Conservation (phyloP, 2,797 vertebrate genomes). For the Mormyrops boulengeri region DNA sequence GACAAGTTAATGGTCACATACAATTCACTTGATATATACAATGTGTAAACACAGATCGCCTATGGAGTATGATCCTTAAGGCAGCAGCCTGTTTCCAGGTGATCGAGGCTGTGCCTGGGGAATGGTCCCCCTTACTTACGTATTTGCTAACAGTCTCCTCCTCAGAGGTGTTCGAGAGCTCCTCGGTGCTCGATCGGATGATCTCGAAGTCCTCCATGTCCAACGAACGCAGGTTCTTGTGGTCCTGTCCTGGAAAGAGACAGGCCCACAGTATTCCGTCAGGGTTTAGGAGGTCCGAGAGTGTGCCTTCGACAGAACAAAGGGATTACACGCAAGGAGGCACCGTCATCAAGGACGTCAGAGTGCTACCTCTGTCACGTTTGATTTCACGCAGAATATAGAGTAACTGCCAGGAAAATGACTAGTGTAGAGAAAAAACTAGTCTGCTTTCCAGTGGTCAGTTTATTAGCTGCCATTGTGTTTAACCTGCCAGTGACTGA, state of each 20-base stretch:
- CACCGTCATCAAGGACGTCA: background rate
- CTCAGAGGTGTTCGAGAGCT: conserved; percentile 83
- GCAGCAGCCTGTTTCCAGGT: conserved; percentile 19
- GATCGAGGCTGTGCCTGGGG: background rate
- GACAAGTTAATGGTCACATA: background rate
- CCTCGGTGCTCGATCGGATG: conserved; percentile 82
- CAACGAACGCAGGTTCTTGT: conserved; percentile 68
- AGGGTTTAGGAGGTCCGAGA: background rate
- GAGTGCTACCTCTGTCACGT: background rate
- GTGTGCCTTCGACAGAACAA: background rate
- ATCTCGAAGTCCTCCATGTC: conserved; percentile 80
- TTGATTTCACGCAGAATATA: background rate
- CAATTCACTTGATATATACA: background rate
- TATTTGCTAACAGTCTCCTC: conserved; percentile 72
- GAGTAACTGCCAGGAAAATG: background rate
- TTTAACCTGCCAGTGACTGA: background rate
- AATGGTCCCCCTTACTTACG: conserved; percentile 48
- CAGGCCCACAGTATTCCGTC: background rate
- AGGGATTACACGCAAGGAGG: background rate
- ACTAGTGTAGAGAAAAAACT: background rate
- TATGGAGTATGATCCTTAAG: conserved; percentile 45
- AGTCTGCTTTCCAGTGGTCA: background rate
- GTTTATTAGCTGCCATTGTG: background rate
- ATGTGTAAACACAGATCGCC: conserved; percentile 41
- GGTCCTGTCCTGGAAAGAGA: conserved; percentile 65